Evolutionary conservation across 2,797 vertebrate genomes (phyloP), one percentile per base, ranked within the genome.

Genomic region (Myotis planiceps): DNA sequence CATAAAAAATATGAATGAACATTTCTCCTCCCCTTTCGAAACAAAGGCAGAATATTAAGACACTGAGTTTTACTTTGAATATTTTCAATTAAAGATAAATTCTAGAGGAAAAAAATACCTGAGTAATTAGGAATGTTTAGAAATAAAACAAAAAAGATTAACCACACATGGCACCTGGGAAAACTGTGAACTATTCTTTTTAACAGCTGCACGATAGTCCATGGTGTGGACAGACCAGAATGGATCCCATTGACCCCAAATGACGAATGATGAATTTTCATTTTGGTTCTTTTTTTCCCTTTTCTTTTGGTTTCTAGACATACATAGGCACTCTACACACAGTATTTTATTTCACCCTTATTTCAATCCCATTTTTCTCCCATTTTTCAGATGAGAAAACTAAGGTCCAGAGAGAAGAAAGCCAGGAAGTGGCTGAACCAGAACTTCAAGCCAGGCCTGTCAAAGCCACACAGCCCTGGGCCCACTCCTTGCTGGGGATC

Each of bases 61-160:
- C 2, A 18, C 12, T 32, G 6, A 19, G 15, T 49, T 60, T 53
- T 71, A 34, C 32, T 37, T 90, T 87, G 47, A 85, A 51, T 25
- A 2, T 81, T 84, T 86, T 65, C 7, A 72, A 55, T 78, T 85
- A 88, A 88, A 90, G 66, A 78, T 34, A 84, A 71, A 83, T 45
- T 34, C 45, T 19, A 45, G 49, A 15, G n/a, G 16, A 27, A 47
- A 27, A n/a, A 19, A 32, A 53, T 25, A 7, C 29, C 84, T 23
- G 21, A 14, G 27, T 32, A 60, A 45, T 25, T 16, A 71, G 88
- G 63, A 47, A 42, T 23, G 37, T 27, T 89, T 79, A n/a, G 72
- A 94, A 68, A 65, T 21, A 34, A 60, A 76, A 37, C 66, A 80
- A 53, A 78, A 63, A n/a, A 58, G 74, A 55, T 15, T 2, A 19